A percentile compares a stretch with the other conserved stretches of the same genome.
Evolutionary conservation across 1,140 invertebrate genomes (phyloP).

Genomic region (Cepaea nemoralis): DNA sequence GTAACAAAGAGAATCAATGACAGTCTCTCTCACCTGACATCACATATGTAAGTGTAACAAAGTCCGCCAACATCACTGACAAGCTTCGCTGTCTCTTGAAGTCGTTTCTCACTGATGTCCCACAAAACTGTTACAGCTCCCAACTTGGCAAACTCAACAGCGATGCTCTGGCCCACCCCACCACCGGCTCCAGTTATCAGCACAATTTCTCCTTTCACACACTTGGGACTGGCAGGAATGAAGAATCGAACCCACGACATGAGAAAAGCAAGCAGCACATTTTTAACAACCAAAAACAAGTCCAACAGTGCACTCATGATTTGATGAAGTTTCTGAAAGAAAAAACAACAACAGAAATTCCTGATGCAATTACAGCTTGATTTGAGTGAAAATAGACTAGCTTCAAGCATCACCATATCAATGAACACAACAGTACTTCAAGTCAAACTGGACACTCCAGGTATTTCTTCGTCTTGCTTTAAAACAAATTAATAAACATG

Average conservation of each 20-base stretch:
- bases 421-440: no score
- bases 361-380: no score
- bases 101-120: constrained; percentile 88
- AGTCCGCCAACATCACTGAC: constrained; percentile 79
- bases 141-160: constrained; percentile 83
- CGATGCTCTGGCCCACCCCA: constrained; percentile 86
- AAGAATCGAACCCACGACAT: constrained; percentile 57
- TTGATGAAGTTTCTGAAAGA: no score
- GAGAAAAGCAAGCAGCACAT: constrained; percentile 53
- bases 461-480: no score
- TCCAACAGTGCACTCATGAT: constrained; percentile 58
- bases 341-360: no score
- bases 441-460: no score
- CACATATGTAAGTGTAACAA: constrained; percentile 74
- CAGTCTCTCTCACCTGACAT: constrained; percentile 71
- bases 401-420: no score
- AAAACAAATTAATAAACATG: no score
- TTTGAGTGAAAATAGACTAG: no score
- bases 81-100: constrained; percentile 80
- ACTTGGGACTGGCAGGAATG: constrained; percentile 63
- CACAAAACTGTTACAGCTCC: constrained; percentile 87
- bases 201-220: constrained; percentile 82
- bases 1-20: background rate
- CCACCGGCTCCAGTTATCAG: constrained; percentile 86
- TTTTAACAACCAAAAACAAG: constrained; percentile 50